These are phyloP conservation scores for Brachyhypopomus occidentalis DNA, from an alignment of 2,113 vertebrate species.

Conservation along the genomic window DNA sequence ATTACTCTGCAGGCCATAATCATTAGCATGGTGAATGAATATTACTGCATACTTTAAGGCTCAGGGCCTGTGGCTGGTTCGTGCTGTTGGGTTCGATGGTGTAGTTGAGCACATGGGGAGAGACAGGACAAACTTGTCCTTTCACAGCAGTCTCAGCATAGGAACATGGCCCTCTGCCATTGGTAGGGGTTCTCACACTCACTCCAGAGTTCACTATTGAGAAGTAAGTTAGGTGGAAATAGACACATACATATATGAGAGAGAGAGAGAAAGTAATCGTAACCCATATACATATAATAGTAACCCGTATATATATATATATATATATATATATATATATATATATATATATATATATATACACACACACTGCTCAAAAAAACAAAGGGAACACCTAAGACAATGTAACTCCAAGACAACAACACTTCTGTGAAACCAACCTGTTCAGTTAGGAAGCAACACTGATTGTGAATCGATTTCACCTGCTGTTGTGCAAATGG, in stretches of 20 bases:
- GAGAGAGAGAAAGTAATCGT: too few species aligned
- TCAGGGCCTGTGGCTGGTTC: constrained; percentile 59
- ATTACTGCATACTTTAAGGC: constrained; percentile 77
- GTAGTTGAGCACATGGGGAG: constrained; percentile 30
- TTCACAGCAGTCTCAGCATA: not conserved
- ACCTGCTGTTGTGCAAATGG: too few species aligned
- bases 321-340: too few species aligned
- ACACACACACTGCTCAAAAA: too few species aligned
- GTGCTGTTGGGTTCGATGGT: constrained; percentile 1
- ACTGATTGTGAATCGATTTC: too few species aligned
- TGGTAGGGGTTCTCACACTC: not conserved
- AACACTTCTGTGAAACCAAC: too few species aligned
- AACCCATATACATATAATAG: not conserved
- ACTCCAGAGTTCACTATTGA: constrained; percentile 24
- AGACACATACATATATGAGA: not conserved
- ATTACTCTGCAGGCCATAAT: not conserved
- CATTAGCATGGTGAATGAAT: not conserved
- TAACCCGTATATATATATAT: too few species aligned
- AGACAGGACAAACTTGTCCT: constrained; percentile 7
- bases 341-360: too few species aligned
- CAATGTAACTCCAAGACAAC: too few species aligned
- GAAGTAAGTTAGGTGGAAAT: constrained; percentile 9
- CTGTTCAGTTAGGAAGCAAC: too few species aligned
- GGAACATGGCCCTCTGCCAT: constrained; percentile 20
- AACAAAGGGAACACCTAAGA: too few species aligned